Conservation (phyloP, 2,113 vertebrate genomes). For the Callipepla squamata region DNA sequence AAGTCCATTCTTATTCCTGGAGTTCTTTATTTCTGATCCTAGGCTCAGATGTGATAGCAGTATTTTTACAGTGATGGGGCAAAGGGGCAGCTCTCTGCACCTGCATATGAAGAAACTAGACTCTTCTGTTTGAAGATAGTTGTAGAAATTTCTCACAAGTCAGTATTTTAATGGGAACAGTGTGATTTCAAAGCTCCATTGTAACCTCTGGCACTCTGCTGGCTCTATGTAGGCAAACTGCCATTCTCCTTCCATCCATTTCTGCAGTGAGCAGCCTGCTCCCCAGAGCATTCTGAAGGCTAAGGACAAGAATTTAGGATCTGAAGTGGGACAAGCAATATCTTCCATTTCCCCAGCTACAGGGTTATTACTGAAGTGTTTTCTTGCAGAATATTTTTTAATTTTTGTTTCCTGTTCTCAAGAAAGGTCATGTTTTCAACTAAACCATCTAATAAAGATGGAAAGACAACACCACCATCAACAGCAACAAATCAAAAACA, state of each 20-base stretch:
- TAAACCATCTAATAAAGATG: background rate
- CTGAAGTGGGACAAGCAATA: background rate
- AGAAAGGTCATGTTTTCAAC: background rate
- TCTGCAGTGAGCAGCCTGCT: background rate
- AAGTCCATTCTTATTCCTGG: background rate
- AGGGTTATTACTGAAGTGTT: background rate
- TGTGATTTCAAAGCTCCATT: background rate
- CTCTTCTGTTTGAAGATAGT: background rate
- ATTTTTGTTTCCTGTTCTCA: background rate
- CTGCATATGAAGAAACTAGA: accelerated
- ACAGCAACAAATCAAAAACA: background rate
- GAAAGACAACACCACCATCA: background rate
- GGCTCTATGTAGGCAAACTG: background rate
- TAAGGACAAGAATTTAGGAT: background rate
- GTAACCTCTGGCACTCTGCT: background rate
- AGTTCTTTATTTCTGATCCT: background rate
- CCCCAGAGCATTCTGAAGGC: background rate
- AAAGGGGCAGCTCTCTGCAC: background rate
- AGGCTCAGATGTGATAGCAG: background rate
- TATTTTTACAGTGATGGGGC: background rate
- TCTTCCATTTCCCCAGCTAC: background rate
- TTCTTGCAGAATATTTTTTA: background rate
- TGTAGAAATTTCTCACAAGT: background rate
- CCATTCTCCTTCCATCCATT: background rate
- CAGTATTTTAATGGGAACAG: background rate